phyloP scores from a whole-genome alignment of 2,113 vertebrate species.

The Hippocampus comes region DNA sequence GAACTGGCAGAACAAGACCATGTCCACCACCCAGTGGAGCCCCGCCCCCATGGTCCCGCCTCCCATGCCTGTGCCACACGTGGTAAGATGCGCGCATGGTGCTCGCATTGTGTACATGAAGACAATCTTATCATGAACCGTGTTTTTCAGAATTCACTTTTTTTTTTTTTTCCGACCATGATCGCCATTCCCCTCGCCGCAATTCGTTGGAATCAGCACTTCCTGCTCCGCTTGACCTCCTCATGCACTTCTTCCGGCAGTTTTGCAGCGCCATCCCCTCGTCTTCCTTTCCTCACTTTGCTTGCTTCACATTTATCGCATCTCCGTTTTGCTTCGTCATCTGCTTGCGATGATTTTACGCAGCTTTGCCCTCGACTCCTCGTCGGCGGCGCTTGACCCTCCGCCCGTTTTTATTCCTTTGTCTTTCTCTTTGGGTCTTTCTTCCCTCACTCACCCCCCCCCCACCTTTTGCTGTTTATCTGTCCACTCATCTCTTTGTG shows the following conservation, averaged over 20 bases:
- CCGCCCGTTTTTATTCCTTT: not conserved
- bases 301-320: not conserved
- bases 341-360: conserved; percentile 5
- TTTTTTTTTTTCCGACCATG: not conserved
- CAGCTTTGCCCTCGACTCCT: too few species aligned
- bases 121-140: conserved; percentile 69
- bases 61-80: conserved; percentile 75
- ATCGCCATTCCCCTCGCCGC: not conserved
- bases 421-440: not conserved
- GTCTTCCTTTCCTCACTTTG: conserved; percentile 45
- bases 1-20: conserved; percentile 89
- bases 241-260: not conserved
- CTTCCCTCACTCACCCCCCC: too few species aligned
- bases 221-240: conserved; percentile 16
- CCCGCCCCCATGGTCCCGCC: conserved; percentile 74
- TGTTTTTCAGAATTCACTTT: conserved; percentile 34
- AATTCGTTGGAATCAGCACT: not conserved
- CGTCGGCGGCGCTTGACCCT: not conserved
- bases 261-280: conserved; percentile 56
- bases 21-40: conserved; percentile 80
- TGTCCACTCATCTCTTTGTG: conserved; percentile 16
- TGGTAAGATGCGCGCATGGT: conserved; percentile 69
- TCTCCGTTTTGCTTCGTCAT: conserved; percentile 41
- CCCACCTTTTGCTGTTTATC: not conserved
- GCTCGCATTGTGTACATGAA: conserved; percentile 21